A percentile compares a stretch with the other conserved stretches of the same genome.
Evolutionary conservation across 2,797 vertebrate species (phyloP).

Genomic region (Austrolebias charrua): DNA sequence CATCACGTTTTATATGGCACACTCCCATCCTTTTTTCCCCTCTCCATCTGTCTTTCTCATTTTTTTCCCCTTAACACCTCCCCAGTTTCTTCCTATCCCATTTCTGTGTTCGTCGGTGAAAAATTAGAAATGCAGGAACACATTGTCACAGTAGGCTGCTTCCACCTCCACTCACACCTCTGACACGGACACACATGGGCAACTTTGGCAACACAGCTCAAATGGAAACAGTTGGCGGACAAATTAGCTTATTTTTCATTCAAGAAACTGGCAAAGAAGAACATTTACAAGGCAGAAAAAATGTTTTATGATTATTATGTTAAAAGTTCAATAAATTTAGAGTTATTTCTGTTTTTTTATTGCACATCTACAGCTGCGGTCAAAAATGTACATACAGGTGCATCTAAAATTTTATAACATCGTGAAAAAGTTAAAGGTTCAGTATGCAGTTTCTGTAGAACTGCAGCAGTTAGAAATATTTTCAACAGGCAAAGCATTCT

Average conservation of each 20-base stretch:
- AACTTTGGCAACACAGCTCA: conserved; percentile 4
- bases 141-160: conserved; percentile 66
- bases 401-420: too few species aligned
- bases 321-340: background rate
- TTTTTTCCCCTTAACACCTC: conserved; percentile 61
- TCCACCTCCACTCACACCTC: conserved; percentile 67
- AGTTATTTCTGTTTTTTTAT: too few species aligned
- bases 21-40: conserved; percentile 27
- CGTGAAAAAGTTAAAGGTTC: too few species aligned
- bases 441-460: too few species aligned
- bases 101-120: conserved; percentile 49
- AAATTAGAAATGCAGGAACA: conserved; percentile 72
- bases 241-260: background rate
- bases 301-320: background rate
- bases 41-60: conserved; percentile 66
- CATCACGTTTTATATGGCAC: conserved; percentile 41
- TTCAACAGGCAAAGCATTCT: too few species aligned
- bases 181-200: conserved; percentile 49
- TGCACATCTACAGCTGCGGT: too few species aligned
- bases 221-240: background rate
- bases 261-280: conserved; percentile 1
- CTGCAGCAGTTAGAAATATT: too few species aligned
- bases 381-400: too few species aligned
- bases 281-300: background rate
- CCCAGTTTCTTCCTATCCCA: conserved; percentile 57